A percentile compares a stretch with the other conserved stretches of the same genome.
Evolutionary conservation across 2,797 vertebrate genomes (phyloP).

Genomic region (Phataginus tricuspis): DNA sequence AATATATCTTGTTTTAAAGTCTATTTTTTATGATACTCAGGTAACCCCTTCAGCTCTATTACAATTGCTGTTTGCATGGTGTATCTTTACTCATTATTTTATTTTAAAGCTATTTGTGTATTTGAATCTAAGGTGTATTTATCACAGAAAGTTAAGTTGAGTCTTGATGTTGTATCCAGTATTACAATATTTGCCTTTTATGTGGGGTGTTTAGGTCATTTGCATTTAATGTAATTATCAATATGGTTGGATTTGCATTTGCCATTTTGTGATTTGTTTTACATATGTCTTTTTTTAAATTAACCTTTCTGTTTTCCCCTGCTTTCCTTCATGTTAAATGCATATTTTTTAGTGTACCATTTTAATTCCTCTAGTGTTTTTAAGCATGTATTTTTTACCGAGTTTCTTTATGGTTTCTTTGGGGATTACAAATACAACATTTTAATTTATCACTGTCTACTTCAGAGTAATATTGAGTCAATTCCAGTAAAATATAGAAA

Average conservation of each 20-base stretch:
- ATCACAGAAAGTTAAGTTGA: not conserved
- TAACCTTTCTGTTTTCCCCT: not conserved
- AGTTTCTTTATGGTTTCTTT: not conserved
- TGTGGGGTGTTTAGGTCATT: not conserved
- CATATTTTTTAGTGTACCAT: not conserved
- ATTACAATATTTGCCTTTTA: not conserved
- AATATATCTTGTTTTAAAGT: not conserved
- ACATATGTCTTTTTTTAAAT: not conserved
- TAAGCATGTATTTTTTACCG: not conserved
- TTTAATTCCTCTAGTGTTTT: not conserved
- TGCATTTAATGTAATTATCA: not conserved
- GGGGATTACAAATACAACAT: not conserved
- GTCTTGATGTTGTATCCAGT: not conserved
- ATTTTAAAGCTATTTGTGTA: not conserved
- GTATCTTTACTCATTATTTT: not conserved
- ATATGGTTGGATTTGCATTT: not conserved
- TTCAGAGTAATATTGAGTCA: not conserved
- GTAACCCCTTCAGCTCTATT: not conserved
- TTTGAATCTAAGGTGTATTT: not conserved
- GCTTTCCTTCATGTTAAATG: not conserved
- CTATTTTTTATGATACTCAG: not conserved
- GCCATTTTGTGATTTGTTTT: not conserved
- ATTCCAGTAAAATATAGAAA: not conserved
- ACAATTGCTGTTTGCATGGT: not conserved
- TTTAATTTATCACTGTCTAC: not conserved